Base-by-base conservation (phyloP, 2,113 vertebrate species). In the Oryzias curvinotus region DNA sequence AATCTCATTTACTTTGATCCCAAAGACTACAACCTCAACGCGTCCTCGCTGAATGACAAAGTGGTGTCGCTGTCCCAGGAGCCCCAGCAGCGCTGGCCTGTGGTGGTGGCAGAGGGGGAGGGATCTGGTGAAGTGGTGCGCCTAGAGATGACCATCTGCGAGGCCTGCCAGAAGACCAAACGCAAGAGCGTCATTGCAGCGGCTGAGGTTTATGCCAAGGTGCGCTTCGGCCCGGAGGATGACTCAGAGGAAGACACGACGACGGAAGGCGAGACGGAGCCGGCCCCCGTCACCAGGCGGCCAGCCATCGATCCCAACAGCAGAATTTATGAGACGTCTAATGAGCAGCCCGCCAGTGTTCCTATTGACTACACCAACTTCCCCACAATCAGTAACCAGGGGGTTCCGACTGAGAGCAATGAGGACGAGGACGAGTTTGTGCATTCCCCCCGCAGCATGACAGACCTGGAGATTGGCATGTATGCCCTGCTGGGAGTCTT, bases 381-480 rank as follows among this genome's bases (percentile, higher is more conserved):
- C 79, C 93, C 94, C 53, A 96, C 95, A 0, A 88, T 93, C 45
- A 93, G 95, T 88, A 95, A 94, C 0, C 79, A 85, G 47, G 95
- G 95, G 68, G 62, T 14, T 1, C 88, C 91, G 1, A 91, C 91
- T 0, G 90, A 88, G 59, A 85, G 81, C 3, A 85, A 80, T 4
- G 89, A 87, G 16, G 90, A 90, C 1, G 90, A 88, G 1, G 90
- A 86, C 0, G 90, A 91, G 14, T 98, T 95, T 0, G 91, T 94
- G 25, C 95, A 95, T 64, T 92, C 94, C 28, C 92, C 94, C 0
- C 92, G 95, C 13, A 97, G 94, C 60, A 93, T 98, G 88, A 98
- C 96, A 0, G 96, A 99, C 90, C 92, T 99, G 61, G 97, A 99
- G 85, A 98, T 99, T 0, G 97, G 97, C 86, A 99, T 99, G 96